phyloP scores from a whole-genome alignment of 2,113 vertebrate genomes.

The Balaenoptera acutorostrata region DNA sequence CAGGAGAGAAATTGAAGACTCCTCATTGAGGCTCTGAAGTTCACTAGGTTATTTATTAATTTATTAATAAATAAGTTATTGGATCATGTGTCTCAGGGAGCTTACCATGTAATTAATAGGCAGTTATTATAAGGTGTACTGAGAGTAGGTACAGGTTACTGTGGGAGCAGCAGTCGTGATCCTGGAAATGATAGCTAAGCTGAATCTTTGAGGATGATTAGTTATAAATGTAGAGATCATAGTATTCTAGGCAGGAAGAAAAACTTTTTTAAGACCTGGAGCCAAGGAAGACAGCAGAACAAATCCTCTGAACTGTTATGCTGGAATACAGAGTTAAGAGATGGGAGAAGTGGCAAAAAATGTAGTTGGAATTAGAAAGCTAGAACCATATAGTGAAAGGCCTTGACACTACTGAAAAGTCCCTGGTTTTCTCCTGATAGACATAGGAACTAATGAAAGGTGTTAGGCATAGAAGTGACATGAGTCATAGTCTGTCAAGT shows the following conservation, averaged over 20 bases:
- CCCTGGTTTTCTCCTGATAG: neutral
- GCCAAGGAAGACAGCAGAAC: neutral
- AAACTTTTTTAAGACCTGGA: neutral
- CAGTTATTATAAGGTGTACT: neutral
- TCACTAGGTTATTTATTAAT: neutral
- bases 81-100: neutral
- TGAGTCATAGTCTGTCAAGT: neutral
- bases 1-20: neutral
- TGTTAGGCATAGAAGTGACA: neutral
- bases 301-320: neutral
- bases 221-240: neutral
- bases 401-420: neutral
- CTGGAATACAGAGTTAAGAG: neutral
- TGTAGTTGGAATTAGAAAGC: neutral
- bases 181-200: neutral
- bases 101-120: neutral
- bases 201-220: neutral
- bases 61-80: neutral
- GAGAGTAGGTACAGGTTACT: neutral
- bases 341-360: neutral
- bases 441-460: neutral
- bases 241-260: neutral
- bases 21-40: neutral
- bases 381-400: neutral
- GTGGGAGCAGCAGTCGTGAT: neutral